Conservation (phyloP, 2,797 vertebrate genomes). For the Sparidentex hasta region DNA sequence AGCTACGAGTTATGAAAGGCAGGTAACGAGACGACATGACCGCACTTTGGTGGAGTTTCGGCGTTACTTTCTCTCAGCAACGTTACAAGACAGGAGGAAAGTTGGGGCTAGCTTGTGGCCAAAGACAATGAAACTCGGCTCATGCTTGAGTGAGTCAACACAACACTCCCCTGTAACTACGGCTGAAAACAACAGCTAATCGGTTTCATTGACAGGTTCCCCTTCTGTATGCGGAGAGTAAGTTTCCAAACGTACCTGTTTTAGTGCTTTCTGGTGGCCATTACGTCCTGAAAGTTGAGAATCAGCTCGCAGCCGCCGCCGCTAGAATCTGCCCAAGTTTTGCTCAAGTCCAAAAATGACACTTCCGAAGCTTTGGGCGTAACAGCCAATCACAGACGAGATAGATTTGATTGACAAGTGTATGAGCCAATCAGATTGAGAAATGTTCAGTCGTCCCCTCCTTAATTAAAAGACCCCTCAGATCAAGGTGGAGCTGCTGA, state of each 20-base stretch:
- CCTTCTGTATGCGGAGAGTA: fast-evolving
- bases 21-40: neutral
- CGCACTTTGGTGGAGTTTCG: neutral
- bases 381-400: conserved; percentile 65
- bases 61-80: neutral
- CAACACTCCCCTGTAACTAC: conserved; percentile 1
- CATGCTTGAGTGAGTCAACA: conserved; percentile 11
- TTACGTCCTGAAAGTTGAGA: conserved; percentile 43
- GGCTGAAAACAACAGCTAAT: neutral
- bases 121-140: conserved; percentile 60
- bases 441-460: neutral
- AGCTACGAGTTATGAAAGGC: neutral
- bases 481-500: conserved; percentile 29
- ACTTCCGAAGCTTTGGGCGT: conserved; percentile 59
- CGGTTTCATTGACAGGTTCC: fast-evolving
- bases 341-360: conserved; percentile 72
- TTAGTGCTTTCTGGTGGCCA: conserved; percentile 57
- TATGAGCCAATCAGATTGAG: conserved; percentile 46
- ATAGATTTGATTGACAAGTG: neutral
- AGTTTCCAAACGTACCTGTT: conserved; percentile 49
- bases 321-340: conserved; percentile 58
- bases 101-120: conserved; percentile 25
- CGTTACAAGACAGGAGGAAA: neutral
- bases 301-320: conserved; percentile 46
- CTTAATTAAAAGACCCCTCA: neutral